These are phyloP conservation scores for Collichthys lucidus DNA, from an alignment of 2,113 vertebrate genomes.

Conservation along the genomic window DNA sequence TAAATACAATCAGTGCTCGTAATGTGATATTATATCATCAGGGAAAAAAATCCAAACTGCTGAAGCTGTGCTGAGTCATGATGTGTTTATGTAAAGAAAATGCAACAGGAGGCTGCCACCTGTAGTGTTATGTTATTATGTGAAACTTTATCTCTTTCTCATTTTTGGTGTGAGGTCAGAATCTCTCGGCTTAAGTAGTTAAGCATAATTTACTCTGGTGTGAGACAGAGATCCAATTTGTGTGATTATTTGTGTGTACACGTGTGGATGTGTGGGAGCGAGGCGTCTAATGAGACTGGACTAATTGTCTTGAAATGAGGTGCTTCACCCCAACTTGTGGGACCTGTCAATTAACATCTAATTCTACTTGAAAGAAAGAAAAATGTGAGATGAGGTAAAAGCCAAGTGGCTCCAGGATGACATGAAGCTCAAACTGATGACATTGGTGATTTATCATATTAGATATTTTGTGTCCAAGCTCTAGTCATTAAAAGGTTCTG, in stretches of 20 bases:
- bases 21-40: not conserved
- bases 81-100: not conserved
- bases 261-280: not conserved
- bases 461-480: not conserved
- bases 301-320: slow-evolving; percentile 6
- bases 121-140: not conserved
- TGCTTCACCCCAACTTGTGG: not conserved
- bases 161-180: not conserved
- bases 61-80: not conserved
- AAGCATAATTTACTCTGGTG: not conserved
- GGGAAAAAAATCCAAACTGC: not conserved
- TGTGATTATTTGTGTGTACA: not conserved
- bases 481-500: not conserved
- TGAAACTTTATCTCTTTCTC: not conserved
- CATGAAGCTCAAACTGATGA: not conserved
- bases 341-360: not conserved
- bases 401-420: not conserved
- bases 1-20: not conserved
- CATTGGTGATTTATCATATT: not conserved
- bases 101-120: not conserved
- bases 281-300: not conserved
- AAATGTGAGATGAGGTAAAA: not conserved
- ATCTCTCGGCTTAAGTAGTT: not conserved
- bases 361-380: not conserved
- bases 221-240: not conserved